phyloP scores from a whole-genome alignment of 2,888 invertebrate species.

The Terebella lapidaria region DNA sequence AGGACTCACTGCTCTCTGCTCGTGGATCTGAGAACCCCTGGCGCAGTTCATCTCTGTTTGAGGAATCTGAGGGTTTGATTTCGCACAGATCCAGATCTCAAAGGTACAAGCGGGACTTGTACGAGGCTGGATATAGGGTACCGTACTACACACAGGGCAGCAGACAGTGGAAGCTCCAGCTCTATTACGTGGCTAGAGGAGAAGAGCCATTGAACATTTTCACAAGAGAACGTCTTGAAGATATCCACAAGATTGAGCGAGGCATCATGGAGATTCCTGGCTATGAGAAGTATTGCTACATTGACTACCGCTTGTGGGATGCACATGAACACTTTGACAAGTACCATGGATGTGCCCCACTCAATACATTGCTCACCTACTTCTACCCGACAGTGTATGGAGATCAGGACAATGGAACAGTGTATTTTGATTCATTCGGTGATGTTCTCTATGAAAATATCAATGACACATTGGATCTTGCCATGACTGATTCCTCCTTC shows the following conservation, averaged over 20 bases:
- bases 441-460: conserved; percentile 33
- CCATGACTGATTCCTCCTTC: conserved; percentile 38
- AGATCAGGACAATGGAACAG: conserved; percentile 20
- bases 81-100: background rate
- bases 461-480: conserved; percentile 37
- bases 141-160: too few species aligned
- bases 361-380: conserved; percentile 43
- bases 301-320: too few species aligned
- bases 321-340: too few species aligned
- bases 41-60: too few species aligned
- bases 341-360: conserved; percentile 36
- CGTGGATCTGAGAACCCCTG: too few species aligned
- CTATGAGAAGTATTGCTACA: conserved; percentile 39
- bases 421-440: conserved; percentile 40
- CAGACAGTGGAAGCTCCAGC: conserved; percentile 29
- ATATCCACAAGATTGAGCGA: conserved; percentile 38
- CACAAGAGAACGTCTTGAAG: conserved; percentile 34
- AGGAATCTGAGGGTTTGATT: too few species aligned
- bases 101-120: background rate
- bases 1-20: background rate
- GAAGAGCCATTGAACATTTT: conserved; percentile 35
- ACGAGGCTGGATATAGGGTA: too few species aligned
- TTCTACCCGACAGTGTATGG: conserved; percentile 42
- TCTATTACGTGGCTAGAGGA: conserved; percentile 38
- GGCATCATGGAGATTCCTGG: conserved; percentile 31